Evolutionary conservation across 2,888 invertebrate species (phyloP), one percentile per base, ranked within the genome.

Genomic region (Rhagium mordax): DNA sequence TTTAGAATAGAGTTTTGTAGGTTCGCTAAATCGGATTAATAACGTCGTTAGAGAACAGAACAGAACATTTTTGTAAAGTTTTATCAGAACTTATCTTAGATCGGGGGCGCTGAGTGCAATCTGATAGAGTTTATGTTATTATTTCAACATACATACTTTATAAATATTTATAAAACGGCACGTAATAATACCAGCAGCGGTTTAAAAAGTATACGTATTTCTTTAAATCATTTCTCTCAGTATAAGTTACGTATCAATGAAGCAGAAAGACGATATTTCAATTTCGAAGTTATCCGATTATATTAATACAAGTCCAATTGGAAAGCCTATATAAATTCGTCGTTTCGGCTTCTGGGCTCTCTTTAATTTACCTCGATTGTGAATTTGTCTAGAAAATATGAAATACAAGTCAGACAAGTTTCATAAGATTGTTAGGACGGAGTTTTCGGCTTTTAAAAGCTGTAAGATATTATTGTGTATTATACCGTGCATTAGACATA

Each of bases 401-500:
- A 24, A 55, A 55, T 24, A 55, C n/a, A 20, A 55, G 13, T 21
- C 55, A 55, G 13, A 24, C 55, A 55, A 24, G 55, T 24, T 55
- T n/a, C n/a, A n/a, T n/a, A n/a, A 55, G 24, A 15, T 55, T 55
- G 18, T 24, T 21, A 27, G 55, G n/a, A 20, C 21, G 24, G 21
- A 55, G 24, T 24, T 24, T 61, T 21, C 48, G 21, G 47, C 47
- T 20, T 24, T 61, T 15, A 48, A 18, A 33, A 47, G 20, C 24
- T 41, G 16, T 33, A 48, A 60, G 41, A 48, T 48, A 61, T 61
- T 61, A 48, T 61, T 61, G 61, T 61, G 41, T 24, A 18, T 61
- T 61, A 61, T 47, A 41, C 47, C 61, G 47, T 61, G 61, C 29
- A 61, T 41, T 61, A 61, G 20, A 61, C 21, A 61, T 61, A 61